phyloP scores from a whole-genome alignment of 2,113 vertebrate species.

The Psittacus erithacus region DNA sequence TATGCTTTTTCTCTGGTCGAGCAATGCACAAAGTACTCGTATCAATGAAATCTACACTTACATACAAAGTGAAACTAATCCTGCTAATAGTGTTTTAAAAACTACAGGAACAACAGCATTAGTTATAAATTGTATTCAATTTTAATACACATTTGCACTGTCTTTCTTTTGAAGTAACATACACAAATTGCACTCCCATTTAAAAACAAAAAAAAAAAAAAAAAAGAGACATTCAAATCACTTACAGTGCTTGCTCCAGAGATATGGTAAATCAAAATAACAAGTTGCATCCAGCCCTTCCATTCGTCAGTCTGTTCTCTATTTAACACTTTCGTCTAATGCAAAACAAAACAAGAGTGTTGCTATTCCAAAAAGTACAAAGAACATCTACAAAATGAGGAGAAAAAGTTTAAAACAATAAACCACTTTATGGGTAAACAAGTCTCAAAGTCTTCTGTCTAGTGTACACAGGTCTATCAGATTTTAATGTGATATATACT shows the following conservation, averaged over 20 bases:
- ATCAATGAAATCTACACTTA: background rate
- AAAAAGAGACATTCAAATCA: slow-evolving; percentile 16
- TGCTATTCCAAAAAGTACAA: slow-evolving; percentile 63
- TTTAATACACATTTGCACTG: background rate
- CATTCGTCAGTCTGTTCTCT: slow-evolving; percentile 98
- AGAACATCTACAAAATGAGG: slow-evolving; percentile 35
- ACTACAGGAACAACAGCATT: background rate
- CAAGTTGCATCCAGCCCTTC: slow-evolving; percentile 99
- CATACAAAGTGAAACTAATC: background rate
- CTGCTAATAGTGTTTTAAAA: background rate
- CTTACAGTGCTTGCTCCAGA: slow-evolving; percentile 97
- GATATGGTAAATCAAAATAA: slow-evolving; percentile 98
- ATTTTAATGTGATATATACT: background rate
- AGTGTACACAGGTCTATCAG: background rate
- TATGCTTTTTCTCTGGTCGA: background rate
- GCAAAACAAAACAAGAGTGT: slow-evolving; percentile 63
- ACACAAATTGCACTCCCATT: background rate
- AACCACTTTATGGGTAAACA: background rate
- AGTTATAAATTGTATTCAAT: background rate
- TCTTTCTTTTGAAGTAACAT: background rate
- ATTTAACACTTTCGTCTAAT: slow-evolving; percentile 93
- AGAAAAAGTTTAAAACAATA: slow-evolving; percentile 51
- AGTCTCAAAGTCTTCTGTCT: background rate
- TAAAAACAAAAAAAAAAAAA: background rate
- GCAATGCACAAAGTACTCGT: background rate